These are phyloP conservation scores for Xestoiulus laeticollis DNA, from an alignment of 2,888 invertebrate genomes.

Conservation along the genomic window DNA sequence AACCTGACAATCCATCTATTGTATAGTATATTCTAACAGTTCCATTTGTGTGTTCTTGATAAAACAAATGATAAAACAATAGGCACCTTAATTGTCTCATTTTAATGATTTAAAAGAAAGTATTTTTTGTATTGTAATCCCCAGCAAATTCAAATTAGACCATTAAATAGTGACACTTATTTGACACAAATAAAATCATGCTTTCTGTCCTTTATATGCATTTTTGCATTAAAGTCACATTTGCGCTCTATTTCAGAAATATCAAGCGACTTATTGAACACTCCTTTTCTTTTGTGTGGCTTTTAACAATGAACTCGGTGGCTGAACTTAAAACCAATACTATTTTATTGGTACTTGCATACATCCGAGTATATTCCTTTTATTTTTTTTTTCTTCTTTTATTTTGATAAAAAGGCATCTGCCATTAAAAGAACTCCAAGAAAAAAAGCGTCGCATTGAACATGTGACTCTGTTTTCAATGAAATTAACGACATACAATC, in stretches of 20 bases:
- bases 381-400: background rate
- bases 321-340: constrained; percentile 27
- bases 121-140: too few relatives aligned
- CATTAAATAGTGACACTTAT: too few relatives aligned
- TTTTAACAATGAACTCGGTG: background rate
- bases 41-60: too few relatives aligned
- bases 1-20: too few relatives aligned
- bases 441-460: background rate
- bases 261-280: background rate
- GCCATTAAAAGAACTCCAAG: constrained; percentile 7
- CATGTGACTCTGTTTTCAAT: background rate
- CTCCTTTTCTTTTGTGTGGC: background rate
- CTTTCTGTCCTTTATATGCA: too few relatives aligned
- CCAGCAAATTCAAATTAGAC: too few relatives aligned
- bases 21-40: too few relatives aligned
- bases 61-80: too few relatives aligned
- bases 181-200: too few relatives aligned
- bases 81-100: too few relatives aligned
- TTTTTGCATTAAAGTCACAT: too few relatives aligned
- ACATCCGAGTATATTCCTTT: background rate
- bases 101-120: too few relatives aligned
- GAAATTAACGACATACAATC: constrained; percentile 32
- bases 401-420: background rate
- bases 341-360: background rate
- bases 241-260: background rate